Base-by-base conservation (phyloP, 2,113 vertebrate species). In the Thunnus thynnus region DNA sequence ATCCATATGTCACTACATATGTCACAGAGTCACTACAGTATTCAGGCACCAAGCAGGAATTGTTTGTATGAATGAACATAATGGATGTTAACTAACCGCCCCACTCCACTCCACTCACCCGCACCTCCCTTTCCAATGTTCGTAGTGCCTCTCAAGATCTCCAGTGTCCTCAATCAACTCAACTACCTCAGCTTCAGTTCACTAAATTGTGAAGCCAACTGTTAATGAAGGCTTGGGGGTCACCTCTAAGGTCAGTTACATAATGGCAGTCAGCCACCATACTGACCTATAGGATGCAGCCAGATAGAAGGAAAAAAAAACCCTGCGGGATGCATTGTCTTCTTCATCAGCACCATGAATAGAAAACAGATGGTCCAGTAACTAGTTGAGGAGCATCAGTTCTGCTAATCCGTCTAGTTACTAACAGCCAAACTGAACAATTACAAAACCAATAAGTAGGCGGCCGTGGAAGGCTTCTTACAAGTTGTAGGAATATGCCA, bases 321-420 rank as follows among this genome's bases (percentile, higher is more conserved):
- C 5, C 18, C 57, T 56, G 36, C 17, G 51, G 7, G 50, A 46
- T 64, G 54, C 41, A 68, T 86, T 83, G 85, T 90, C 50, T 41
- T 86, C 63, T 4, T 80, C 55, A 46, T 82, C 65, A 65, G 27
- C 8, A 22, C 58, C 60, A 7, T 22, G 63, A 55, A 65, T 30
- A 57, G 64, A 76, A 74, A 92, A 80, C 90, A 91, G 90, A 91
- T 93, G 89, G 90, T 83, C 51, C 52, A 56, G 63, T 80, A 80
- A 65, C 68, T 84, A 70, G 72, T 16, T 57, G 48, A 81, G 57
- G 63, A 78, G 79, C 86, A 85, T 89, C 86, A 51, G 62, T 54
- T 55, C 65, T 50, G 46, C 56, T 87, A 91, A 89, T 88, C 82
- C 13, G 61, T 76, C 80, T 57, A 78, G 55, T 61, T 77, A 18